Percentiles rank a stretch among this genome's conserved stretches.
phyloP scores from a whole-genome alignment of 2,888 invertebrate genomes.

The Embidobia sp. region DNA sequence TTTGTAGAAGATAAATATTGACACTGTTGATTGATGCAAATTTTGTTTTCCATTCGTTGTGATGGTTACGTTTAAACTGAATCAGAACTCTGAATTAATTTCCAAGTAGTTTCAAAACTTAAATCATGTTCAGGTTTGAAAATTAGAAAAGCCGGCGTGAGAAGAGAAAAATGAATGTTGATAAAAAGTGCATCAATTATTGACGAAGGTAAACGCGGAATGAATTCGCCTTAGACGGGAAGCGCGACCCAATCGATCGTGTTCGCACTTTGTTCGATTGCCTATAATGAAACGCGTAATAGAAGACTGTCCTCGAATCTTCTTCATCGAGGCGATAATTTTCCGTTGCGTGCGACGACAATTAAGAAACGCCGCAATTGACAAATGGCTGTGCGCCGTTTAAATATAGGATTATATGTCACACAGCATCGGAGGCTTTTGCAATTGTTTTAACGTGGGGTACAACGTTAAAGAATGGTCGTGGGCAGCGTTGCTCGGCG shows the following conservation, averaged over 20 bases:
- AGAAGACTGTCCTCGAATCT: slow-evolving; percentile 47
- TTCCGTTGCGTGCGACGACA: slow-evolving; percentile 40
- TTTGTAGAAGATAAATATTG: too few relatives aligned
- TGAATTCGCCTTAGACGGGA: background rate
- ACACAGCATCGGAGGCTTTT: slow-evolving; percentile 39
- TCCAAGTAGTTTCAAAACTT: too few relatives aligned
- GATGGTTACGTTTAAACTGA: too few relatives aligned
- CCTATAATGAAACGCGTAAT: slow-evolving; percentile 33
- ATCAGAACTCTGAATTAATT: too few relatives aligned
- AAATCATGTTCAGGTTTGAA: too few relatives aligned
- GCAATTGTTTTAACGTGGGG: slow-evolving; percentile 59
- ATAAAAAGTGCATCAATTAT: too few relatives aligned
- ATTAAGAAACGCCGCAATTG: slow-evolving; percentile 53
- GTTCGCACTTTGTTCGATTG: slow-evolving; percentile 37
- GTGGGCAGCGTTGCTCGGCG: slow-evolving; percentile 33
- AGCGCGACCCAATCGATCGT: slow-evolving; percentile 1
- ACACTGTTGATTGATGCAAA: too few relatives aligned
- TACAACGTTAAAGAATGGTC: slow-evolving; percentile 31
- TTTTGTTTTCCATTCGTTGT: too few relatives aligned
- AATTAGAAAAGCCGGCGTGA: too few relatives aligned
- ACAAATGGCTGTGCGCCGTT: slow-evolving; percentile 51
- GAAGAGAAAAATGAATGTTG: too few relatives aligned
- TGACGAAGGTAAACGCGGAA: too few relatives aligned
- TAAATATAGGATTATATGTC: slow-evolving; percentile 53
- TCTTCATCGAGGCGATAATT: slow-evolving; percentile 60